phyloP scores from a whole-genome alignment of 2,888 invertebrate species.

The Mesochorus sp. region DNA sequence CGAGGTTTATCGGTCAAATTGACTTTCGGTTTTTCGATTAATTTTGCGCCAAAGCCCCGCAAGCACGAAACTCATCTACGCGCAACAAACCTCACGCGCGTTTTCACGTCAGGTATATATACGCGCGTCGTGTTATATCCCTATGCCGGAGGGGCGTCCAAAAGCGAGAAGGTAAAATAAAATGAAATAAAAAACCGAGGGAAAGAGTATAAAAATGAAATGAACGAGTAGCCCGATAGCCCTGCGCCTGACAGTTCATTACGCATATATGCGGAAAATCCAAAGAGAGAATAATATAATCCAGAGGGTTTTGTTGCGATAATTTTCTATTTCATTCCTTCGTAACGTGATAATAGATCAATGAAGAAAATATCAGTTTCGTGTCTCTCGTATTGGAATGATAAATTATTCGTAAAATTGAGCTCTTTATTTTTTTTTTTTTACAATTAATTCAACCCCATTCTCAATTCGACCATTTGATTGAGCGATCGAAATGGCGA shows the following conservation, averaged over 20 bases:
- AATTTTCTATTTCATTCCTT: neutral
- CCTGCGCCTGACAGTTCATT: constrained; percentile 59
- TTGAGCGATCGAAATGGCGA: too few relatives aligned
- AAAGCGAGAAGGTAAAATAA: neutral
- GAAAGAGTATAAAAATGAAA: constrained; percentile 20
- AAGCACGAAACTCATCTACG: constrained; percentile 42
- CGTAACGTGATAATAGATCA: neutral
- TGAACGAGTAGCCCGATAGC: constrained; percentile 13
- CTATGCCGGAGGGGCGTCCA: neutral
- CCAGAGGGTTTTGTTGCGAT: neutral
- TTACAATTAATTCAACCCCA: neutral
- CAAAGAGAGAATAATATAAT: constrained; percentile 1
- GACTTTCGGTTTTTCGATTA: constrained; percentile 77
- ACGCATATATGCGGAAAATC: constrained; percentile 1
- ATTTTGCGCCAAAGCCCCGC: constrained; percentile 67
- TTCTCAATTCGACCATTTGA: too few relatives aligned
- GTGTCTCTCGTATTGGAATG: too few relatives aligned
- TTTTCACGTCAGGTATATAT: constrained; percentile 13
- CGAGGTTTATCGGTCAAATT: constrained; percentile 68
- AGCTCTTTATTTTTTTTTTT: neutral
- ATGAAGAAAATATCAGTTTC: neutral
- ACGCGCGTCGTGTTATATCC: constrained; percentile 1
- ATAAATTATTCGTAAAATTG: too few relatives aligned
- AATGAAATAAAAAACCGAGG: constrained; percentile 12
- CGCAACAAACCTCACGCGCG: constrained; percentile 12